These are phyloP conservation scores for Chiroxiphia lanceolata DNA, from an alignment of 2,797 vertebrate genomes.

Conservation along the genomic window DNA sequence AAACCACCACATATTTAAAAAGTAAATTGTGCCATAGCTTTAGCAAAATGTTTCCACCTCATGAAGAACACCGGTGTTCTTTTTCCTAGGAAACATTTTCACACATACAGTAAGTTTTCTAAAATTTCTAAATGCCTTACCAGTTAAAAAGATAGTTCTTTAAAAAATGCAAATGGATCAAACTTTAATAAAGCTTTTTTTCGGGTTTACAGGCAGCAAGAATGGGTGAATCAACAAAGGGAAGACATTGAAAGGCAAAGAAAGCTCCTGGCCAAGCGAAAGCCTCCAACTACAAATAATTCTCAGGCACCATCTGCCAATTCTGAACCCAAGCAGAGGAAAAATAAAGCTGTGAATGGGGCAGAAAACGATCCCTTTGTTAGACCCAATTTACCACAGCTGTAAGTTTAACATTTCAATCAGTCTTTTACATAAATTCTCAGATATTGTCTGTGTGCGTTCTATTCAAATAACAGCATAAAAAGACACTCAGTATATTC, in stretches of 20 bases:
- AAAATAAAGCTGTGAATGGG: constrained; percentile 98
- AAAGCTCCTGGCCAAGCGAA: constrained; percentile 96
- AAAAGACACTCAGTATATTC: constrained; percentile 55
- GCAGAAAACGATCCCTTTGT: constrained; percentile 97
- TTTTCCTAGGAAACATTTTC: constrained; percentile 3
- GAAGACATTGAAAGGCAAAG: constrained; percentile 98
- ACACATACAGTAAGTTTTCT: neutral
- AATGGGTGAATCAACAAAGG: constrained; percentile 97
- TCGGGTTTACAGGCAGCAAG: constrained; percentile 87
- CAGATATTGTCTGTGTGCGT: constrained; percentile 61
- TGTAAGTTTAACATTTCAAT: constrained; percentile 84
- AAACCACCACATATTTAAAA: neutral
- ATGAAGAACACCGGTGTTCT: neutral
- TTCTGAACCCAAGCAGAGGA: constrained; percentile 98
- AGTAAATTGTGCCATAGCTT: neutral
- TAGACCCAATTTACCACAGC: constrained; percentile 97
- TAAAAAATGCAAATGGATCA: constrained; percentile 27
- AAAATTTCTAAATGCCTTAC: neutral
- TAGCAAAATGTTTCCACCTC: neutral
- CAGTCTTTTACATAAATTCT: constrained; percentile 68
- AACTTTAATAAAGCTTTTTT: constrained; percentile 57
- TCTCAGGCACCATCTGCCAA: constrained; percentile 93
- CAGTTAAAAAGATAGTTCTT: constrained; percentile 1
- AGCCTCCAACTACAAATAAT: constrained; percentile 92
- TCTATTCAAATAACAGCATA: constrained; percentile 57